Conservation (phyloP, 2,113 vertebrate species). For the Castor canadensis region DNA sequence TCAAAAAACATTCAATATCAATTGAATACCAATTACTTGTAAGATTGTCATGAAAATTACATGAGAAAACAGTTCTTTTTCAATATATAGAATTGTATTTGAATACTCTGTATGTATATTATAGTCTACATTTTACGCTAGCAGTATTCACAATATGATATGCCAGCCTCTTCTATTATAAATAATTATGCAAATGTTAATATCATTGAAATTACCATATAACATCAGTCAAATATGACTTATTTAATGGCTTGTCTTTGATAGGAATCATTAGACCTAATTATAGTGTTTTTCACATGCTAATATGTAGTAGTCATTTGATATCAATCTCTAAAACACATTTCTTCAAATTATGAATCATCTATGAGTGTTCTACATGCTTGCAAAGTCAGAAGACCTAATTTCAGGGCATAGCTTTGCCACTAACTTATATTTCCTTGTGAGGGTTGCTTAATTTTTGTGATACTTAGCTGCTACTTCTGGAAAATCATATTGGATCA, state of each 20-base stretch:
- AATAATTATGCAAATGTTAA: slow-evolving; percentile 18
- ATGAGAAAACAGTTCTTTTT: slow-evolving; percentile 2
- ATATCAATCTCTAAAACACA: background rate
- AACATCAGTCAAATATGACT: background rate
- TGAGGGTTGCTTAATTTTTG: background rate
- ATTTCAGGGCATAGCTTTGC: background rate
- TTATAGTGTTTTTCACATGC: background rate
- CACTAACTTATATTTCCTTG: background rate
- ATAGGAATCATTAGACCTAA: background rate
- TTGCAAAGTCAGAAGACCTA: background rate
- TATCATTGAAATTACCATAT: background rate
- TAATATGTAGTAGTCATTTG: background rate
- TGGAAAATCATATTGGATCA: background rate
- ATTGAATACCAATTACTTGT: background rate
- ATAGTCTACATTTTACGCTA: background rate
- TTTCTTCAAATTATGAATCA: background rate
- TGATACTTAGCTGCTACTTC: background rate
- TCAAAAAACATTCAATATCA: too few relatives aligned
- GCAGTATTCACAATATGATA: background rate
- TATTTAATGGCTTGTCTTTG: background rate
- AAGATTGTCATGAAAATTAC: background rate
- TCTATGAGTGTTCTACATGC: background rate
- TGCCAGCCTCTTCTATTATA: background rate
- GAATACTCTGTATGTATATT: background rate
- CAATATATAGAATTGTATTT: background rate